Base-by-base conservation (phyloP, 2,888 invertebrate species). In the Ditula angustiorana region DNA sequence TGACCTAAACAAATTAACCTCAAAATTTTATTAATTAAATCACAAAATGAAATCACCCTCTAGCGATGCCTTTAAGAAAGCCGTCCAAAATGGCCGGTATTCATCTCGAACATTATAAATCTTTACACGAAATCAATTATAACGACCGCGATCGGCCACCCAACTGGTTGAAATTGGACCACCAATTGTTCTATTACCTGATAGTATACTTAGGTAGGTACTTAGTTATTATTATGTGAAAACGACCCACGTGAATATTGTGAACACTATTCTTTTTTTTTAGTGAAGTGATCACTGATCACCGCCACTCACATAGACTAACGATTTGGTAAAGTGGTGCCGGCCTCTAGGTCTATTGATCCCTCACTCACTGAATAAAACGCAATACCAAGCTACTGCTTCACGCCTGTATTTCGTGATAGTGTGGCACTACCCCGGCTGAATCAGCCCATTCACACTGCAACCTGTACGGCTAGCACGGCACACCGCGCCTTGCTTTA, bases 91-190 rank as follows among this genome's bases (percentile, higher is more conserved):
- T 62, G 57, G 69, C 74, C 76, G 69, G 74, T 73, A 73, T 78
- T 74, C 73, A 77, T 77, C 76, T 73, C 52, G 58, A 71, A 70
- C 75, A 77, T 81, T 80, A 85, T 86, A 85, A 86, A 85, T 85
- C 81, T 82, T 81, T 78, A 80, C 79, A 78, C 73, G 71, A 76
- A 78, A 83, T 83, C 83, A 86, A 87, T 87, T 85, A 86, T 78
- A 78, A 71, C 73, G 73, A 74, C 73, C 72, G 87, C 86, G 85
- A 86, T 86, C 46, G 65, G 57, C 61, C 61, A 60, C 47, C 53
- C 61, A 61, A 62, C 55, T 67, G 68, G 64, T 19, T 55, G 62
- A 64, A 64, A 53, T 70, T 68, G 71, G 87, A 84, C 85, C 86
- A 88, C 84, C 84, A 74, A 73, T 76, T 74, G 77, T 72, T 72